Evolutionary conservation across 2,113 vertebrate genomes (phyloP).

Genomic region (Pipa parva): DNA sequence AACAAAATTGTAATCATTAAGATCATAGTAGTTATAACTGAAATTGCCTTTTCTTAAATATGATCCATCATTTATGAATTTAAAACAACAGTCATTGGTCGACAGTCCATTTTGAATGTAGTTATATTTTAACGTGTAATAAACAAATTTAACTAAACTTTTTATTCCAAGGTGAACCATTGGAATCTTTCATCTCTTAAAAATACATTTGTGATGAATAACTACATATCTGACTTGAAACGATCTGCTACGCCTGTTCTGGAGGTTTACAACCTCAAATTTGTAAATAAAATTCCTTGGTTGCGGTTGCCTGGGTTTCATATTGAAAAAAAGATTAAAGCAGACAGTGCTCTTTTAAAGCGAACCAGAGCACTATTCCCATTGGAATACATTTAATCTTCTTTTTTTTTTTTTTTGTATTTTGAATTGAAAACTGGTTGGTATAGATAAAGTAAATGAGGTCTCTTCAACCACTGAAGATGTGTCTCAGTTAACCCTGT

Average conservation of each 20-base stretch:
- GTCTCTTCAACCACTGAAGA: not conserved
- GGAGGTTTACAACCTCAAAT: conserved; percentile 37
- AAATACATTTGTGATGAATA: not conserved
- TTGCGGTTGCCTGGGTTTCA: conserved; percentile 39
- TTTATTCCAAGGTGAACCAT: no score
- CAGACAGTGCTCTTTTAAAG: conserved; percentile 49
- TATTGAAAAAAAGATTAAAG: conserved; percentile 41
- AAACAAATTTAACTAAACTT: no score
- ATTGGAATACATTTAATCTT: conserved; percentile 51
- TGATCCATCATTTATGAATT: no score
- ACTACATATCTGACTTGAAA: conserved; percentile 1
- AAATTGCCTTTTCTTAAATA: no score
- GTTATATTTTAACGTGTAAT: no score
- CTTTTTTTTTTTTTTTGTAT: conserved; percentile 43
- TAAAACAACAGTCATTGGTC: no score
- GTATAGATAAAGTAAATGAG: conserved; percentile 50
- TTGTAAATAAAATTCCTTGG: conserved; percentile 24
- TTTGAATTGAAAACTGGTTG: conserved; percentile 46
- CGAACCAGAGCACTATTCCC: conserved; percentile 46
- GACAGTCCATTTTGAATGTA: no score
- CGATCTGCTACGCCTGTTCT: conserved; percentile 22
- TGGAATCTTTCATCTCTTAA: no score
- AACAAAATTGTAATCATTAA: no score
- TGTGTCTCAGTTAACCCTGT: not conserved
- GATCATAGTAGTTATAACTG: no score